Conservation (phyloP, 2,888 invertebrate genomes). For the Sarcophaga carnaria region DNA sequence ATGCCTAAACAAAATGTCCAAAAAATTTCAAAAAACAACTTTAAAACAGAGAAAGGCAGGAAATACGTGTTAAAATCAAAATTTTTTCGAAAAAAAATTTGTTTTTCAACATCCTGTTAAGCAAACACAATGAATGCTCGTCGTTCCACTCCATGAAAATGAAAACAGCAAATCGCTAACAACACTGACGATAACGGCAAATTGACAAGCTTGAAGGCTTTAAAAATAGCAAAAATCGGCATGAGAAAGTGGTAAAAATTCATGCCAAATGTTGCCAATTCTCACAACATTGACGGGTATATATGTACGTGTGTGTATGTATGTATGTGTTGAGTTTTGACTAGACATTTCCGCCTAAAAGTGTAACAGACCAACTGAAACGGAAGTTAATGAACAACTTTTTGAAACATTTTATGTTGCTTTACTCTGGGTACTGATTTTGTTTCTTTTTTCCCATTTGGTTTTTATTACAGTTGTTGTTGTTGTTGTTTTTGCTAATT, state of each 20-base stretch:
- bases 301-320: background rate
- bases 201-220: background rate
- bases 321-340: conserved; percentile 43
- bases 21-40: background rate
- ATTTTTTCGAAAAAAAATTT: background rate
- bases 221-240: background rate
- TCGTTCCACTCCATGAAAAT: background rate
- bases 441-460: background rate
- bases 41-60: background rate
- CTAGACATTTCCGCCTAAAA: conserved; percentile 73
- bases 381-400: conserved; percentile 76
- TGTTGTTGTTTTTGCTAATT: background rate
- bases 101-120: conserved; percentile 9
- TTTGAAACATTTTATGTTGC: conserved; percentile 19
- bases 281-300: background rate
- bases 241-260: background rate
- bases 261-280: background rate
- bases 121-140: background rate
- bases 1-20: background rate
- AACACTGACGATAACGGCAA: background rate
- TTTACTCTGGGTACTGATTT: background rate
- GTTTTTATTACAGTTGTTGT: background rate
- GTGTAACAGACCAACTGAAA: conserved; percentile 62
- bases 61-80: conserved; percentile 17
- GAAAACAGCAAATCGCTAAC: background rate